phyloP scores from a whole-genome alignment of 2,888 invertebrate species.

The Pherbina coryleti region DNA sequence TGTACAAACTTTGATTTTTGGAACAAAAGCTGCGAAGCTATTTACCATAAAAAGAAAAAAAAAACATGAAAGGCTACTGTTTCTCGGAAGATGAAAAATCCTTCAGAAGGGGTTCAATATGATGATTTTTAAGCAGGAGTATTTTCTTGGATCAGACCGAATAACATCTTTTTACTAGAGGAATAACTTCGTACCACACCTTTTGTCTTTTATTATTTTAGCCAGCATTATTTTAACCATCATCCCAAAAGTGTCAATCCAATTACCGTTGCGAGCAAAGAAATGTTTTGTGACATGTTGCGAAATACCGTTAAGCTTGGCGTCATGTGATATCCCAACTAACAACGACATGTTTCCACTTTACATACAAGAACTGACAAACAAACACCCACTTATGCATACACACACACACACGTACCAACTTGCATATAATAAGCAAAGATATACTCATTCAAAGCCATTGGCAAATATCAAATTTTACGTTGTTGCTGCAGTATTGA shows the following conservation, averaged over 20 bases:
- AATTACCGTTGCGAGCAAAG: slow-evolving; percentile 64
- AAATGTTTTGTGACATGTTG: slow-evolving; percentile 65
- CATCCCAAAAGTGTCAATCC: slow-evolving; percentile 65
- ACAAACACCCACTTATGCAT: neutral
- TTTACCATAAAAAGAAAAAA: too few relatives aligned
- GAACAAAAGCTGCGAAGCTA: too few relatives aligned
- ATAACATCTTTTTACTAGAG: neutral
- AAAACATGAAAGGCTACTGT: too few relatives aligned
- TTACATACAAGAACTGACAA: neutral
- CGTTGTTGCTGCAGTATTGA: neutral
- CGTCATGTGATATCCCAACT: slow-evolving; percentile 29
- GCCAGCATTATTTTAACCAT: neutral
- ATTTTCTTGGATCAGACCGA: neutral
- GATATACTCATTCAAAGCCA: neutral
- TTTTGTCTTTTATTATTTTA: neutral
- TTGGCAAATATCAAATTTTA: slow-evolving; percentile 32
- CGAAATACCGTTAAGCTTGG: slow-evolving; percentile 47
- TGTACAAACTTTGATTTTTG: too few relatives aligned
- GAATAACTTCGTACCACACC: neutral
- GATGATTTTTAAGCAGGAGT: neutral
- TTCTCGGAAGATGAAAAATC: neutral
- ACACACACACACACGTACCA: neutral
- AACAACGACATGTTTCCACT: slow-evolving; percentile 18
- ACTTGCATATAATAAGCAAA: slow-evolving; percentile 10
- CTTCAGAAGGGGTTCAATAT: too few relatives aligned